A percentile compares a stretch with the other conserved stretches of the same genome.
Evolutionary conservation across 2,113 vertebrate species (phyloP).

Genomic region (Gambusia affinis): DNA sequence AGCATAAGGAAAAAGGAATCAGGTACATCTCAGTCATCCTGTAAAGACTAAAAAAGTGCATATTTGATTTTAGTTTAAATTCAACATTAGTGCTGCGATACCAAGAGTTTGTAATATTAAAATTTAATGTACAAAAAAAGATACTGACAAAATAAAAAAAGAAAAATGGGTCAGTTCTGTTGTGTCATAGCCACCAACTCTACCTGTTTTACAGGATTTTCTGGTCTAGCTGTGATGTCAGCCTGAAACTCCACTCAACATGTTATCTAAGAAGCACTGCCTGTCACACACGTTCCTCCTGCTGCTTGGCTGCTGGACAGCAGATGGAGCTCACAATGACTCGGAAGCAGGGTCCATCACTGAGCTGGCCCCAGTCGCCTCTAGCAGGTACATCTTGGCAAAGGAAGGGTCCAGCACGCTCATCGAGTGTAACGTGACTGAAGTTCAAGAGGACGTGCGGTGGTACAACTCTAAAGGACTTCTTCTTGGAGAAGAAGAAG

Average conservation of each 20-base stretch:
- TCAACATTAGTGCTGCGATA: neutral
- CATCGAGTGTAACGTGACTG: conserved; percentile 87
- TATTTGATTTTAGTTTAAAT: neutral
- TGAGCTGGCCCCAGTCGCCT: conserved; percentile 53
- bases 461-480: conserved; percentile 91
- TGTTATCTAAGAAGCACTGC: neutral
- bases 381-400: conserved; percentile 79
- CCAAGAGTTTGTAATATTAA: neutral
- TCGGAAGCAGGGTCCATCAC: conserved; percentile 32
- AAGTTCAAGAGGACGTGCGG: conserved; percentile 67
- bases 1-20: neutral
- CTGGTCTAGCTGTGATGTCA: conserved; percentile 14
- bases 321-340: conserved; percentile 10
- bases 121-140: neutral
- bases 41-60: neutral
- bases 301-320: conserved; percentile 17
- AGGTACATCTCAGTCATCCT: neutral
- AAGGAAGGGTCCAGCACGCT: conserved; percentile 87
- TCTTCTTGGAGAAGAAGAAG: conserved; percentile 72
- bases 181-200: neutral
- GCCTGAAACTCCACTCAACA: neutral
- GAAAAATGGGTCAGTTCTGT: neutral
- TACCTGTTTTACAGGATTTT: conserved; percentile 61
- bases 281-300: conserved; percentile 23
- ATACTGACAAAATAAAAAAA: neutral